Evolutionary conservation across 2,888 invertebrate species (phyloP).

Genomic region (Agrochola circellaris): DNA sequence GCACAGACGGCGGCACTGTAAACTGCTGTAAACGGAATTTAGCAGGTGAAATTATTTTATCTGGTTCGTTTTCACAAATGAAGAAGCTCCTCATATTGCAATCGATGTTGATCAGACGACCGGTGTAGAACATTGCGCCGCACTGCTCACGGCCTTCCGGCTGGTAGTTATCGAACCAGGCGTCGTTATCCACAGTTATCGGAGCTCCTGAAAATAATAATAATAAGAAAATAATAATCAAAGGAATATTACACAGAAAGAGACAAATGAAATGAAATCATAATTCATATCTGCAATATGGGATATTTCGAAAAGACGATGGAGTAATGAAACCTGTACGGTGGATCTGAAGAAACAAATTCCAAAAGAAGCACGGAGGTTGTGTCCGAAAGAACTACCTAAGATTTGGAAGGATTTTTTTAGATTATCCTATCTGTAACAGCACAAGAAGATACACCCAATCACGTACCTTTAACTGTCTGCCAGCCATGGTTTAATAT

Average conservation of each 20-base stretch:
- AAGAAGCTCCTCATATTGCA: conserved; percentile 77
- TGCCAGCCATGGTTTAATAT: conserved; percentile 67
- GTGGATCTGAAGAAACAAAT: background rate
- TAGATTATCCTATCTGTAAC: background rate
- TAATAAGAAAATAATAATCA: too few species aligned
- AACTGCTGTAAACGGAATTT: background rate
- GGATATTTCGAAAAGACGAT: background rate
- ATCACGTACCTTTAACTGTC: conserved; percentile 74
- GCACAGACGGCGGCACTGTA: background rate
- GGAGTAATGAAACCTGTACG: background rate
- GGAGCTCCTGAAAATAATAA: conserved; percentile 5
- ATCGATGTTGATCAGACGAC: conserved; percentile 76
- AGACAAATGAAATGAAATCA: background rate
- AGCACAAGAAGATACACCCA: background rate
- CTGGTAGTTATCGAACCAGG: conserved; percentile 32
- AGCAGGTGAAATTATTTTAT: background rate
- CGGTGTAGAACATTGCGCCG: conserved; percentile 82
- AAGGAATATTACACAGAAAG: background rate
- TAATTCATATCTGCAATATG: background rate
- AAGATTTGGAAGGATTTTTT: background rate
- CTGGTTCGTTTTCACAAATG: conserved; percentile 81
- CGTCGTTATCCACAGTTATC: background rate
- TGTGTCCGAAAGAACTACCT: background rate
- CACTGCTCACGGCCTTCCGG: conserved; percentile 70
- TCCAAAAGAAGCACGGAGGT: background rate